Base-by-base conservation (phyloP, 1,140 invertebrate genomes). In the Tigriopus japonicus region DNA sequence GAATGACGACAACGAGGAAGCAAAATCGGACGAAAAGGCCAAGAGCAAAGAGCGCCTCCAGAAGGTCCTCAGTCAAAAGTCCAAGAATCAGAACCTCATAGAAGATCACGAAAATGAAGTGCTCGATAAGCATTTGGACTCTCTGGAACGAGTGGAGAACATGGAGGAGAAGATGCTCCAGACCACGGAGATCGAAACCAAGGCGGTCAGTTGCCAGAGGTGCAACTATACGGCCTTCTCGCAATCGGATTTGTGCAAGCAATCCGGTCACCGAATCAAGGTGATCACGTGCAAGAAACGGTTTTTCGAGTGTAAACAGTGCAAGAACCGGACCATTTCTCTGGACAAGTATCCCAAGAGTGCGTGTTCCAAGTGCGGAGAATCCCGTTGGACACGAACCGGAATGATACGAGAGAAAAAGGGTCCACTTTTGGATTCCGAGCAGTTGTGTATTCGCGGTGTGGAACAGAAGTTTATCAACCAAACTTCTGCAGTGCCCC, bases 41-140 rank as follows among this genome's bases (percentile, higher is more conserved):
- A 35, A 9, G 9, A 3, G 10, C 45, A 21, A 49, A 10, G 21
- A 49, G 3, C 45, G 45, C 45, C 6, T 49, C 2, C n/a, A 49
- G 45, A 21, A 49, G 12, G n/a, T 49, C 2, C 45, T 15, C 45
- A 12, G n/a, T 21, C 45, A 49, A 12, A 58, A 58, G 28, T 58
- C 55, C 5, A 40, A 41, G 14, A 61, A 61, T 21, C 15, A 28
- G 17, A 19, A 40, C n/a, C 35, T 61, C 1, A 52, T 49, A 2
- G 51, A 54, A 12, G 59, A 55, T 13, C 49, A 17, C n/a, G 59
- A 61, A 21, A 14, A 35, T 6, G 24, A 17, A 6, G 42, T 17
- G 19, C 10, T 14, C 1, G 59, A 61, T 19, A 61, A 61, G 51
- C 53, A 61, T 52, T 61, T 61, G 23, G 59, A 53, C 40, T 19